Conservation (phyloP, 1,140 invertebrate genomes). For the Drosophila teissieri region DNA sequence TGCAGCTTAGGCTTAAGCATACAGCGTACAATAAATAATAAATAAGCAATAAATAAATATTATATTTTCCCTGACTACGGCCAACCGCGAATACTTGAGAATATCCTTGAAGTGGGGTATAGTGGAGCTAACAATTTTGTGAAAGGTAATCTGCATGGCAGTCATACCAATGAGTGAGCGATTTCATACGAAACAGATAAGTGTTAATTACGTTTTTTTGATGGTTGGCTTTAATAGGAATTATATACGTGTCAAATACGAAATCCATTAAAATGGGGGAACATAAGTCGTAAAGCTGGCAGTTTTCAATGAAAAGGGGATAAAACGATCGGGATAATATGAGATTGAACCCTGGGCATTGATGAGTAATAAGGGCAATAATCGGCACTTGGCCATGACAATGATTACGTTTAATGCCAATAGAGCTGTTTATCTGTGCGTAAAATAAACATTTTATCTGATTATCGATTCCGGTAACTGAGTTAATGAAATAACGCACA, state of each 20-base stretch:
- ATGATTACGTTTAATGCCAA: slow-evolving; percentile 19
- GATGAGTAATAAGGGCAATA: slow-evolving; percentile 46
- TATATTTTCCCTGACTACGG: background rate
- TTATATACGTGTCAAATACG: background rate
- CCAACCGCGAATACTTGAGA: background rate
- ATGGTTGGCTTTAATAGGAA: slow-evolving; percentile 8
- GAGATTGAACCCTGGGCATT: slow-evolving; percentile 21
- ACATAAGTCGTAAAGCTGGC: slow-evolving; percentile 21
- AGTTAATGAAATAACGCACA: slow-evolving; percentile 66
- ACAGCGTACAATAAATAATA: too few species aligned
- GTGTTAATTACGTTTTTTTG: slow-evolving; percentile 13
- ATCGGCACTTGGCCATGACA: slow-evolving; percentile 33
- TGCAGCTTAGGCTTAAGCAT: too few species aligned
- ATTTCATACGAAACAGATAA: slow-evolving; percentile 52
- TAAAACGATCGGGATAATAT: background rate
- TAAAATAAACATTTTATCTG: slow-evolving; percentile 68
- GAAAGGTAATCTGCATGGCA: slow-evolving; percentile 37
- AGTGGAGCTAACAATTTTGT: background rate
- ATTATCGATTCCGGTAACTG: slow-evolving; percentile 78
- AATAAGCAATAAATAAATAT: too few species aligned
- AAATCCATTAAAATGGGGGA: slow-evolving; percentile 24
- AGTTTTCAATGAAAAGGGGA: too few species aligned
- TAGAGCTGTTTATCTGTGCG: slow-evolving; percentile 38
- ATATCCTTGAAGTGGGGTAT: too few species aligned
- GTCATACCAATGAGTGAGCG: slow-evolving; percentile 45